phyloP scores from a whole-genome alignment of 2,113 vertebrate genomes.

The Geococcyx californianus region DNA sequence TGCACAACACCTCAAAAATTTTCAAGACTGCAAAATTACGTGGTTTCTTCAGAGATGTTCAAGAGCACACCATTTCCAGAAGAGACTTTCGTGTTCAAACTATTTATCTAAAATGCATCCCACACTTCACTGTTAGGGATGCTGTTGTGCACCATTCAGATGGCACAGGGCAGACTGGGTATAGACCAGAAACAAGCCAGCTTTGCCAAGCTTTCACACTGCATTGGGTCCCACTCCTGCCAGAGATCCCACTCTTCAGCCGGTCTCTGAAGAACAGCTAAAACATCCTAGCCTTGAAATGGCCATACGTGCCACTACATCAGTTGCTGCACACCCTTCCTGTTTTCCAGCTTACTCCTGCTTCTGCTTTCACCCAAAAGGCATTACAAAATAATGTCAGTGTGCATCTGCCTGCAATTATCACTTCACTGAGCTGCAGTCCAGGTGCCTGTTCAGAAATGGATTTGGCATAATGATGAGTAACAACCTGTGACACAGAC shows the following conservation, averaged over 20 bases:
- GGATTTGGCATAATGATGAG: background rate
- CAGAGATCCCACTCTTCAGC: background rate
- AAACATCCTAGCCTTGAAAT: background rate
- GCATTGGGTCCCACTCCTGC: background rate
- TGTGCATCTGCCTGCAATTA: background rate
- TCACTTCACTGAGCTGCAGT: background rate
- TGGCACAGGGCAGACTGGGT: background rate
- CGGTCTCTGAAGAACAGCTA: background rate
- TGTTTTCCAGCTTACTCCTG: background rate
- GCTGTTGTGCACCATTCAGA: background rate
- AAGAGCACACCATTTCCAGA: background rate
- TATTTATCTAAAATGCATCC: background rate
- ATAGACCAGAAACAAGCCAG: background rate
- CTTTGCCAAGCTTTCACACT: rapidly evolving
- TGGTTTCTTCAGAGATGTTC: background rate
- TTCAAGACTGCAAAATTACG: background rate
- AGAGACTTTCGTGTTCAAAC: background rate
- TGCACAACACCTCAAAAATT: background rate
- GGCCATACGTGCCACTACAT: background rate
- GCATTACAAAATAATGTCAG: background rate
- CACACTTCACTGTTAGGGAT: background rate
- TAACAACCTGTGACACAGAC: background rate
- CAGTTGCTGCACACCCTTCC: background rate
- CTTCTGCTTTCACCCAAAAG: background rate
- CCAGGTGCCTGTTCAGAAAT: background rate